These are phyloP conservation scores for Dicrostonyx torquatus DNA, from an alignment of 2,797 vertebrate genomes.

Conservation along the genomic window DNA sequence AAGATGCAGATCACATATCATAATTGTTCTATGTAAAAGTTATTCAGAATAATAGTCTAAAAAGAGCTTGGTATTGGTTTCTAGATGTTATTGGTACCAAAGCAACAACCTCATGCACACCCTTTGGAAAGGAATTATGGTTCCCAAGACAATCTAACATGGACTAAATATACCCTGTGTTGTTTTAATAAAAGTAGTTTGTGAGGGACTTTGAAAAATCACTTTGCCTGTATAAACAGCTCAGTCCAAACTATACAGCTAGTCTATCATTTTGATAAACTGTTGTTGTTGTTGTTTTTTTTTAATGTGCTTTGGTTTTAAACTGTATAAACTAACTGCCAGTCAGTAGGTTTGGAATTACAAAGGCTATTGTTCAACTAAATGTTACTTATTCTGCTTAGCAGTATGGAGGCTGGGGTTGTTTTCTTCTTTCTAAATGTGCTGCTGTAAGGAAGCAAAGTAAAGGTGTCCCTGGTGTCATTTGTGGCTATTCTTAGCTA, in stretches of 20 bases:
- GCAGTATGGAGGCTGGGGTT: neutral
- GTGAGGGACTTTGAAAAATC: neutral
- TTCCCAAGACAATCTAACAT: neutral
- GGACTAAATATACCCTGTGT: neutral
- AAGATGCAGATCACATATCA: neutral
- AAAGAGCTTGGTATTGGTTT: neutral
- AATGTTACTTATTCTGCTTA: neutral
- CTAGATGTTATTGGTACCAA: neutral
- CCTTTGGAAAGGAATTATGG: neutral
- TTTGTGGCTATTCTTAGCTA: no score
- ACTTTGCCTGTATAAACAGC: neutral
- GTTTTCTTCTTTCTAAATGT: neutral
- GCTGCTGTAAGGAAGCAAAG: neutral
- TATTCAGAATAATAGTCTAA: neutral
- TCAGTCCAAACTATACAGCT: neutral
- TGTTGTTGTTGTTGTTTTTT: no score
- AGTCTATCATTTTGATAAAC: neutral
- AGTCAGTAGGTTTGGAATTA: neutral
- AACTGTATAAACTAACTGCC: neutral
- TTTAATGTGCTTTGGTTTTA: neutral
- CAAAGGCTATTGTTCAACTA: neutral
- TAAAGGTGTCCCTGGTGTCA: neutral
- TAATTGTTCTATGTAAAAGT: neutral
- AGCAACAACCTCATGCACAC: neutral
- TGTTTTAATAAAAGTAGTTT: conserved; percentile 23